Evolutionary conservation across 64 coral and sea anemone genomes (phyloP).

Genomic region (Pachyseris speciosa): DNA sequence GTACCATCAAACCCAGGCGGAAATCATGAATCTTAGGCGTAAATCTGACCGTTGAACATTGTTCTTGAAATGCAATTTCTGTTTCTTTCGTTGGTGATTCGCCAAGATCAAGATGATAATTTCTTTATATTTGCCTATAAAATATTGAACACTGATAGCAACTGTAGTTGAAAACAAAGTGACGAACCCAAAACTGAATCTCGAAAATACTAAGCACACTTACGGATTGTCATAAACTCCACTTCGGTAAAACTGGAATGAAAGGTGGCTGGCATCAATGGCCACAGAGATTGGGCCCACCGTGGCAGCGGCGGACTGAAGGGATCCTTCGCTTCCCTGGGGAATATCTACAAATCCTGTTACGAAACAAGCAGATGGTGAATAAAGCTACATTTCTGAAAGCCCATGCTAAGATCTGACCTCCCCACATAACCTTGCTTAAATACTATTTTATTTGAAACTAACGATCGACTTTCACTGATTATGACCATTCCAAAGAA

Average conservation of each 20-base stretch:
- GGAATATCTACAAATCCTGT: slow-evolving; percentile 56
- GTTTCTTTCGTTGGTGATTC: no score
- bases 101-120: no score
- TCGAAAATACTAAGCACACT: not conserved
- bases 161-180: not conserved
- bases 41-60: not conserved
- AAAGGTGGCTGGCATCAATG: slow-evolving; percentile 64
- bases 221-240: slow-evolving; percentile 84
- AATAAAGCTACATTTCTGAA: not conserved
- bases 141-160: not conserved
- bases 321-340: slow-evolving; percentile 17
- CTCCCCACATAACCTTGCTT: no score
- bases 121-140: not conserved
- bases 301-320: slow-evolving; percentile 53
- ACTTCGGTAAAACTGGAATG: slow-evolving; percentile 75
- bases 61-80: no score
- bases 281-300: slow-evolving; percentile 84
- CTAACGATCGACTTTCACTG: no score
- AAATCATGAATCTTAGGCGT: no score
- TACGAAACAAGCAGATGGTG: not conserved
- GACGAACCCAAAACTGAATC: not conserved
- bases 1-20: no score
- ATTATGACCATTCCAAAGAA: no score
- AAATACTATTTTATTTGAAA: no score
- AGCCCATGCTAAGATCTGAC: no score